phyloP scores from a whole-genome alignment of 2,888 invertebrate species.

The Matsumyia berberina region DNA sequence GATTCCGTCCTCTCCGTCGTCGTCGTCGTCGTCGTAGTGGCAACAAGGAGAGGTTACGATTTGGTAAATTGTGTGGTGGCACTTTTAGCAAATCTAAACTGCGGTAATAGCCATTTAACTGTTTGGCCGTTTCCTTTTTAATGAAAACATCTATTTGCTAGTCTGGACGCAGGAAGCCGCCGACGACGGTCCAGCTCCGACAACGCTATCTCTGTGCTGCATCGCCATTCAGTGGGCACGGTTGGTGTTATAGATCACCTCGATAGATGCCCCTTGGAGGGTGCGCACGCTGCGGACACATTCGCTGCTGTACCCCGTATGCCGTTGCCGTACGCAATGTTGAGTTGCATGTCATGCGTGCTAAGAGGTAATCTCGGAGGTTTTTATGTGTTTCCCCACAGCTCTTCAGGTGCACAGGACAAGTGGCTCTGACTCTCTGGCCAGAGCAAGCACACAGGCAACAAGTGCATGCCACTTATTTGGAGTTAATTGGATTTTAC shows the following conservation, averaged over 20 bases:
- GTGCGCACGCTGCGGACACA: conserved; percentile 49
- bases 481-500: conserved; percentile 83
- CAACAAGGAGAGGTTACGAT: conserved; percentile 44
- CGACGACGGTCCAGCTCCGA: conserved; percentile 18
- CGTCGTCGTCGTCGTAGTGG: conserved; percentile 20
- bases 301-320: conserved; percentile 56
- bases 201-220: conserved; percentile 62
- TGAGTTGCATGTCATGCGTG: conserved; percentile 74
- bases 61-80: conserved; percentile 76
- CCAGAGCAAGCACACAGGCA: conserved; percentile 48
- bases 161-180: conserved; percentile 60
- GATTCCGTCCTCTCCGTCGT: background rate
- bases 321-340: conserved; percentile 75
- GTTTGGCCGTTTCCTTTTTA: conserved; percentile 76
- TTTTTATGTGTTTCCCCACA: conserved; percentile 57
- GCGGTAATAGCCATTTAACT: conserved; percentile 77
- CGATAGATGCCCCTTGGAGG: conserved; percentile 73
- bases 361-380: conserved; percentile 78
- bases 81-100: conserved; percentile 77
- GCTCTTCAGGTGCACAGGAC: conserved; percentile 54
- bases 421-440: conserved; percentile 34
- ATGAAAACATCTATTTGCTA: conserved; percentile 78
- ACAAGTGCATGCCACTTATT: conserved; percentile 79
- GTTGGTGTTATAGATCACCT: conserved; percentile 77
- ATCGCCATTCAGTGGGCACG: conserved; percentile 74